These are phyloP conservation scores for Orthonychiurus folsomi DNA, from an alignment of 2,888 invertebrate genomes.

Conservation along the genomic window DNA sequence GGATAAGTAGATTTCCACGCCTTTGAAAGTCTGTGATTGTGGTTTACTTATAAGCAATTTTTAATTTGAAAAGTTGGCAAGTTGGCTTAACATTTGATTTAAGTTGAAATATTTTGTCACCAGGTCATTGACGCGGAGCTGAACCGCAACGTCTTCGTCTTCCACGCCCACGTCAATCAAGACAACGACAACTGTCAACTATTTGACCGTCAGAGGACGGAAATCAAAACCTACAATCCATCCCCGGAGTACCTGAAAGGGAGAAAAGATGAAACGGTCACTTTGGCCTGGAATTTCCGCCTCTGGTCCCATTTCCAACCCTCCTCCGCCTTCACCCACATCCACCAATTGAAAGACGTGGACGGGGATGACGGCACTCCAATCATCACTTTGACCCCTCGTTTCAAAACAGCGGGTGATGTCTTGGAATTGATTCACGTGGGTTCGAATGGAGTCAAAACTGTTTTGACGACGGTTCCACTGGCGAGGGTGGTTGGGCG, in stretches of 20 bases:
- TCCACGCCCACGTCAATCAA: constrained; percentile 24
- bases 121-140: constrained; percentile 20
- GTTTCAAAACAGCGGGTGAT: constrained; percentile 14
- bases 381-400: constrained; percentile 30
- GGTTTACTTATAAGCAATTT: too few relatives aligned
- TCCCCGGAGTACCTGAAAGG: constrained; percentile 21
- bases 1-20: too few relatives aligned
- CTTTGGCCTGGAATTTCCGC: constrained; percentile 34
- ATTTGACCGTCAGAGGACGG: constrained; percentile 30
- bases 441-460: constrained; percentile 14
- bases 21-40: too few relatives aligned
- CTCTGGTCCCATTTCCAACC: constrained; percentile 34
- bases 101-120: too few relatives aligned
- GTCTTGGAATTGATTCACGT: constrained; percentile 25
- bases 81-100: too few relatives aligned
- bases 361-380: constrained; percentile 29
- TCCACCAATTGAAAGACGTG: constrained; percentile 34
- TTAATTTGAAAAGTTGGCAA: too few relatives aligned
- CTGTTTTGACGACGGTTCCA: constrained; percentile 9
- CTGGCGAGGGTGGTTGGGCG: constrained; percentile 24
- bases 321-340: constrained; percentile 28
- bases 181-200: constrained; percentile 28
- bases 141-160: constrained; percentile 26
- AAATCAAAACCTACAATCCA: constrained; percentile 31
- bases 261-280: constrained; percentile 24